Evolutionary conservation across 2,113 vertebrate genomes (phyloP).

Genomic region (Boulengeromyrus knoepffleri): DNA sequence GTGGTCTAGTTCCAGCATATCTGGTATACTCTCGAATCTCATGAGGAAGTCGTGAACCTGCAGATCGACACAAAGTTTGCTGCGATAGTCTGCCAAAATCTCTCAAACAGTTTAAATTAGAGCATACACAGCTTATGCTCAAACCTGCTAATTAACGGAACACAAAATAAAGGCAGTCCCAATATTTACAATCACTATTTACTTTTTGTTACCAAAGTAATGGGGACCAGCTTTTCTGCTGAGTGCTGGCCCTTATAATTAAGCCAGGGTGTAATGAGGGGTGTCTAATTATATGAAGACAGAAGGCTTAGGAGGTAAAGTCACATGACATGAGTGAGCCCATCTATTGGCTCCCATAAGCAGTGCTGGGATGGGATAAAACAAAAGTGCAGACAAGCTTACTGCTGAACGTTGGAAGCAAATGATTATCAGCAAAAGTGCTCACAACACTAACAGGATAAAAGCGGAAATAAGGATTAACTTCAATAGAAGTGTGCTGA

Average conservation of each 20-base stretch:
- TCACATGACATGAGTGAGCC: background rate
- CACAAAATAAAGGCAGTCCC: background rate
- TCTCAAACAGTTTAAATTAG: background rate
- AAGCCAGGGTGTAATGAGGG: background rate
- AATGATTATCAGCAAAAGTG: background rate
- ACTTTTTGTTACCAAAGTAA: background rate
- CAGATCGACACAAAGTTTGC: background rate
- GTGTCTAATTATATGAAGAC: background rate
- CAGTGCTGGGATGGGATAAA: background rate
- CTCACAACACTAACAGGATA: background rate
- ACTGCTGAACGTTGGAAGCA: background rate
- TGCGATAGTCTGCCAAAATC: background rate
- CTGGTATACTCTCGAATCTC: constrained; percentile 90
- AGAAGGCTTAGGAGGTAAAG: background rate
- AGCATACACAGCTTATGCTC: background rate
- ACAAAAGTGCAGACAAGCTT: background rate
- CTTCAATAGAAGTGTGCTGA: background rate
- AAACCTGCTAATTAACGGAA: background rate
- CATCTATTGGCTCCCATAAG: background rate
- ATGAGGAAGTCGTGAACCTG: constrained; percentile 89
- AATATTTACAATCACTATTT: background rate
- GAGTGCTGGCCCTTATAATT: background rate
- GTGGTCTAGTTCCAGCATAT: constrained; percentile 94
- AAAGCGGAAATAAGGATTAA: background rate
- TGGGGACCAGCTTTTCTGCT: background rate